Evolutionary conservation across 2,888 invertebrate genomes (phyloP).

Genomic region (Polymixis lichenea): DNA sequence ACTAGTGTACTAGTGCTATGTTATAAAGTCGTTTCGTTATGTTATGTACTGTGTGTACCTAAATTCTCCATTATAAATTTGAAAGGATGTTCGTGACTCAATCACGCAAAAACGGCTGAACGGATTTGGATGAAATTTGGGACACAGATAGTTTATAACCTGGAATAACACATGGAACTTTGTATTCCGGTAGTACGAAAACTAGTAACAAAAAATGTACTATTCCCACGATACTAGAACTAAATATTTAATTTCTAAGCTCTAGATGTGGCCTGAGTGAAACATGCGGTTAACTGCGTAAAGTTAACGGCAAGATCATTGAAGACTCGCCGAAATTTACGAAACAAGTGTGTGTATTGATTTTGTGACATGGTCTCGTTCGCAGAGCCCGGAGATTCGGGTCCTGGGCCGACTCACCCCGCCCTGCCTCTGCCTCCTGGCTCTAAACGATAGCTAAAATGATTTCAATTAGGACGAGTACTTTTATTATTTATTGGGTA

Average conservation of each 20-base stretch:
- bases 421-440: constrained; percentile 28
- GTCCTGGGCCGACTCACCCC: constrained; percentile 41
- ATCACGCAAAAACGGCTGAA: too few relatives aligned
- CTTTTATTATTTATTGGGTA: not conserved
- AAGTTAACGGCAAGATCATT: constrained; percentile 2
- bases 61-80: too few relatives aligned
- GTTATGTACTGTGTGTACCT: not conserved
- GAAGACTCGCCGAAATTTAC: constrained; percentile 33
- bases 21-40: too few relatives aligned
- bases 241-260: constrained; percentile 8
- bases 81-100: too few relatives aligned
- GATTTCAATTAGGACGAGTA: constrained; percentile 21
- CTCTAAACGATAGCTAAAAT: constrained; percentile 40
- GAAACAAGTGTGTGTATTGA: constrained; percentile 69
- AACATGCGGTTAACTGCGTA: not conserved
- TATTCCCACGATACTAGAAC: not conserved
- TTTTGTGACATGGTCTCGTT: constrained; percentile 61
- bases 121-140: too few relatives aligned
- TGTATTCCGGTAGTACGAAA: too few relatives aligned
- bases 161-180: too few relatives aligned
- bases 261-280: not conserved
- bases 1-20: not conserved
- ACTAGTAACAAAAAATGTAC: not conserved
- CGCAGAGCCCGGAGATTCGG: constrained; percentile 45
- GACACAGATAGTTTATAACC: too few relatives aligned